Evolutionary conservation across 2,888 invertebrate genomes (phyloP).

Genomic region (Drosophila buzzatii): DNA sequence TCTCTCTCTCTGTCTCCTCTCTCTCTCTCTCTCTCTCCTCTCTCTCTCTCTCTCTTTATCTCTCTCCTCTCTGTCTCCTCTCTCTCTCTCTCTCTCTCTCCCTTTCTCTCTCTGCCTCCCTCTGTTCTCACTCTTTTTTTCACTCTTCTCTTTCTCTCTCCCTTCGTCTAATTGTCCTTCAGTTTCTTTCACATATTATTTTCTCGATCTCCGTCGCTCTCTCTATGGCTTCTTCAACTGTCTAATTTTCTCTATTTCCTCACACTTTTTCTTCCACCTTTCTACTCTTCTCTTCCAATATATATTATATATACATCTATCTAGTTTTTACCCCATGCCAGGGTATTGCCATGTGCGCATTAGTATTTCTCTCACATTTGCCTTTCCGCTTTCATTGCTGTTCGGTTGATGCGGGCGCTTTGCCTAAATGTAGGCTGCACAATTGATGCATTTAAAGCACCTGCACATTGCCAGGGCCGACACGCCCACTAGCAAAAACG

Average conservation of each 20-base stretch:
- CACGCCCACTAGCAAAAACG: constrained; percentile 19
- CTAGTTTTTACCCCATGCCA: background rate
- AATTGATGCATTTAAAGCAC: constrained; percentile 47
- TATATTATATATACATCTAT: background rate
- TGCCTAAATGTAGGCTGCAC: constrained; percentile 56
- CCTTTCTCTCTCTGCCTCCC: no score
- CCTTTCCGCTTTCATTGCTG: background rate
- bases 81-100: no score
- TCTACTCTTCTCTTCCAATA: background rate
- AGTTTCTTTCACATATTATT: no score
- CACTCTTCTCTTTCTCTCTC: background rate
- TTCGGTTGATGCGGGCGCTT: constrained; percentile 38
- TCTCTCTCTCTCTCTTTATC: no score
- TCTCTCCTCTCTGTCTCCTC: no score
- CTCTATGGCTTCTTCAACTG: background rate
- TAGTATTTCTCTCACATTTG: no score
- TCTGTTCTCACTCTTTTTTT: background rate
- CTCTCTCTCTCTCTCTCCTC: background rate
- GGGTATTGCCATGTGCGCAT: background rate
- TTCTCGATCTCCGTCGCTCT: no score
- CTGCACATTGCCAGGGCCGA: constrained; percentile 53
- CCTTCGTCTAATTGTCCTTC: no score
- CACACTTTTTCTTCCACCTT: no score
- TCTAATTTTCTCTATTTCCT: background rate
- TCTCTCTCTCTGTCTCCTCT: background rate